Evolutionary conservation across 2,888 invertebrate species (phyloP).

Genomic region (Xestia c-nigrum): DNA sequence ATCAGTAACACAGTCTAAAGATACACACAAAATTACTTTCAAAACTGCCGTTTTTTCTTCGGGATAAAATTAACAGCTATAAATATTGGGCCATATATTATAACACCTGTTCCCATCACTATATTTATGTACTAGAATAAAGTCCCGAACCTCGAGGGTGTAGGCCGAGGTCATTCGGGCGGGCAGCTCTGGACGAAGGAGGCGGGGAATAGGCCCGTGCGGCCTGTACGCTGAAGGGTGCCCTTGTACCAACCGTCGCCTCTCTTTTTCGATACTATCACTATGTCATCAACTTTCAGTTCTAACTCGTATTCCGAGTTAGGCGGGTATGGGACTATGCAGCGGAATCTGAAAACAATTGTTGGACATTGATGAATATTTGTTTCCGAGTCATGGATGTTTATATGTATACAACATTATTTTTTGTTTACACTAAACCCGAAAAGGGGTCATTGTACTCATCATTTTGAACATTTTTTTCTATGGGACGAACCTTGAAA

Average conservation of each 20-base stretch:
- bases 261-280: slow-evolving; percentile 97
- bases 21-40: background rate
- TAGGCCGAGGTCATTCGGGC: slow-evolving; percentile 76
- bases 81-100: slow-evolving; percentile 52
- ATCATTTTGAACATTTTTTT: no score
- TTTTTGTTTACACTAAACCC: no score
- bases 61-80: slow-evolving; percentile 23
- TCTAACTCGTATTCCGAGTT: slow-evolving; percentile 98
- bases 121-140: slow-evolving; percentile 65
- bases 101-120: slow-evolving; percentile 62
- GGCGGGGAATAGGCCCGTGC: slow-evolving; percentile 98
- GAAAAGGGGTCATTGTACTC: no score
- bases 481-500: no score
- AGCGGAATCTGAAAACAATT: slow-evolving; percentile 93
- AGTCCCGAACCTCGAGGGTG: slow-evolving; percentile 70
- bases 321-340: slow-evolving; percentile 98
- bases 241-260: slow-evolving; percentile 99
- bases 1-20: slow-evolving; percentile 2
- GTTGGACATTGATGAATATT: no score
- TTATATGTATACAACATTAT: no score
- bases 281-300: slow-evolving; percentile 96
- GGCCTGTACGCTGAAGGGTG: slow-evolving; percentile 96
- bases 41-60: background rate
- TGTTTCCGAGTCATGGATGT: no score
- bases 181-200: slow-evolving; percentile 95